Percentiles rank a stretch among this genome's conserved stretches.
Conservation (phyloP, 2,888 invertebrate genomes). For the Zhuqinia jingwanae region DNA sequence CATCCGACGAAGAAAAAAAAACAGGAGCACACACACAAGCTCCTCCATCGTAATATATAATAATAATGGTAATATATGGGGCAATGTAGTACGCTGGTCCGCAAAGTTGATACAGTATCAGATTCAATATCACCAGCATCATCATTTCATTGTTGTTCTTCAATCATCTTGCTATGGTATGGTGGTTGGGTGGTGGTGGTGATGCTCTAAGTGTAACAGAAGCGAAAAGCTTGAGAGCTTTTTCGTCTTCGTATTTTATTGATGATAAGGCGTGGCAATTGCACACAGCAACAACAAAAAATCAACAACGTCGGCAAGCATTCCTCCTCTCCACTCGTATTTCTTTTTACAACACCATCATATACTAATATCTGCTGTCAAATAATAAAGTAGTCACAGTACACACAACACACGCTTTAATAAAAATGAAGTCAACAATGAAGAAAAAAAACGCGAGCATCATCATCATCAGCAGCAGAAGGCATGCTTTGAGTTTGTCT, state of each 20-base stretch:
- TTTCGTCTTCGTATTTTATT: slow-evolving; percentile 69
- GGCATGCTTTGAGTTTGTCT: not conserved
- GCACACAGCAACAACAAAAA: slow-evolving; percentile 53
- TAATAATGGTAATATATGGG: slow-evolving; percentile 67
- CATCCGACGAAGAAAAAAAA: slow-evolving; percentile 47
- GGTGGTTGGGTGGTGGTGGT: slow-evolving; percentile 51
- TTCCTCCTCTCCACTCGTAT: slow-evolving; percentile 39
- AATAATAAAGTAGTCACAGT: slow-evolving; percentile 32
- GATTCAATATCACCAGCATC: slow-evolving; percentile 44
- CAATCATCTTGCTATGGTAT: not conserved
- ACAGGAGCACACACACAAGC: slow-evolving; percentile 58
- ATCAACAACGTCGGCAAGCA: slow-evolving; percentile 22
- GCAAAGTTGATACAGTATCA: slow-evolving; percentile 40
- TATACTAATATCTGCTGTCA: no score
- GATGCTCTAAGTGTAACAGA: slow-evolving; percentile 29
- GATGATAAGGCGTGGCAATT: slow-evolving; percentile 73
- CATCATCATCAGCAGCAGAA: not conserved
- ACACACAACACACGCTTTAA: slow-evolving; percentile 37
- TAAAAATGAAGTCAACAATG: slow-evolving; percentile 69
- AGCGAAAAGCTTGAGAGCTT: slow-evolving; percentile 26
- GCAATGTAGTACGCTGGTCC: slow-evolving; percentile 4
- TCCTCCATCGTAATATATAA: slow-evolving; percentile 29
- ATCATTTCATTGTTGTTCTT: slow-evolving; percentile 8
- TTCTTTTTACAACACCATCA: slow-evolving; percentile 35
- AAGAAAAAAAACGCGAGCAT: slow-evolving; percentile 43